A percentile compares a stretch with the other conserved stretches of the same genome.
phyloP scores from a whole-genome alignment of 2,888 invertebrate genomes.

The Elysia crispata region DNA sequence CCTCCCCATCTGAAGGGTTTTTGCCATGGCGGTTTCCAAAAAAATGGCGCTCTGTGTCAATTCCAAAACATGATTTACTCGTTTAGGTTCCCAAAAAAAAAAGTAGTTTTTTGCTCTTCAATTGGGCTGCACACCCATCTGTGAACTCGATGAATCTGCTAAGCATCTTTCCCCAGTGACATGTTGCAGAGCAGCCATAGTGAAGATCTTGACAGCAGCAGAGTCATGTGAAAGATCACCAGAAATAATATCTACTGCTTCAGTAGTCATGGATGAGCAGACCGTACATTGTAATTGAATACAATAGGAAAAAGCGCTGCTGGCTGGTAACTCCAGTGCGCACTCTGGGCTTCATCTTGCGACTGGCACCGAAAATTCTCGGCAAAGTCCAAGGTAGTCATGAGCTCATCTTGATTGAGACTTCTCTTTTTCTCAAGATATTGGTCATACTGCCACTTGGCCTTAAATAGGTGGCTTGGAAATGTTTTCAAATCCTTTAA shows the following conservation, averaged over 20 bases:
- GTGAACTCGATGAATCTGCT: too few species aligned
- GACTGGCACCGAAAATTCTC: slow-evolving; percentile 17
- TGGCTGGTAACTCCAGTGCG: slow-evolving; percentile 34
- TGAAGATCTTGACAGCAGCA: too few species aligned
- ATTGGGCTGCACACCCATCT: too few species aligned
- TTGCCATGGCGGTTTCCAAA: too few species aligned
- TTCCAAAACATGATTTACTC: too few species aligned
- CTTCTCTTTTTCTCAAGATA: not conserved
- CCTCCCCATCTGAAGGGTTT: too few species aligned
- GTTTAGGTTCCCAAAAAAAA: too few species aligned
- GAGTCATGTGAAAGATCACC: not conserved
- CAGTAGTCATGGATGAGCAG: not conserved
- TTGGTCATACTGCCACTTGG: slow-evolving; percentile 31
- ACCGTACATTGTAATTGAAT: not conserved
- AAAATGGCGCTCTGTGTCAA: too few species aligned
- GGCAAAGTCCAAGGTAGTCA: slow-evolving; percentile 22
- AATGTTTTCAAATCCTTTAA: too few species aligned
- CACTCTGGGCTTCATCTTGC: slow-evolving; percentile 30
- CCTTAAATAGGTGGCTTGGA: not conserved
- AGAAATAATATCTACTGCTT: slow-evolving; percentile 14
- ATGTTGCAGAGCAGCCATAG: too few species aligned
- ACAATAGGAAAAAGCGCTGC: slow-evolving; percentile 17
- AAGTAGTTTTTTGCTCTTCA: too few species aligned
- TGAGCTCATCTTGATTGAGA: not conserved
- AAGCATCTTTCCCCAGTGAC: too few species aligned